Base-by-base conservation (phyloP, 1,140 invertebrate species). In the Drosophila melanogaster region DNA sequence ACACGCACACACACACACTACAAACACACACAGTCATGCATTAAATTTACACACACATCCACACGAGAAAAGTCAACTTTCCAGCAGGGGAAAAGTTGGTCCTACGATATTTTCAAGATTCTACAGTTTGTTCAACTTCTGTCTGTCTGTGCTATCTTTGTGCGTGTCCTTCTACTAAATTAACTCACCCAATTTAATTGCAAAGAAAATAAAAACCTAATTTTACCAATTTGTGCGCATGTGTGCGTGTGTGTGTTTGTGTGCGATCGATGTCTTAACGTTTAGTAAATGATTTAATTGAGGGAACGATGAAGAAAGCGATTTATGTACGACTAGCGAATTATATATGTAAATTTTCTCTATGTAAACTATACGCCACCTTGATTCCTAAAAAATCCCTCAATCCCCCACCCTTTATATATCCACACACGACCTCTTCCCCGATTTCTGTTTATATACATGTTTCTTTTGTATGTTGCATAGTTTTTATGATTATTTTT, bases 241-340 rank as follows among this genome's bases (percentile, higher is more conserved):
- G 41, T 37, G 69, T 46, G 37, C 30, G 65, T 53, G 35, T 43
- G 17, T 75, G 57, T 46, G 44, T 38, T 55, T 47, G 30, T 46
- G 17, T 79, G 57, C 62, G 24, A 37, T 53, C 26, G 53, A 38
- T 72, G 26, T 72, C 35, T 24, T 46, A 71, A 62, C 7, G 15
- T 74, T 62, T 62, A 66, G 58, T 49, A 58, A 66, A 49, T 66
- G 35, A 41, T 49, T 62, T 44, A 38, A 61, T 62, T 41, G 38
- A 60, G 26, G n/a, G 51, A 46, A 15, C 15, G 35, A 44, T 5
- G 41, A 70, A 70, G 44, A 49, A 40, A 73, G 22, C 69, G 38
- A 80, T 85, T 74, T 69, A 77, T 86, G 62, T 85, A 81, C 73
- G 56, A 81, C 46, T 86, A 86, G 81, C 60, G 64, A 85, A 79